These are phyloP conservation scores for Meloidogyne floridensis DNA, from an alignment of 1,140 invertebrate genomes.

Conservation along the genomic window DNA sequence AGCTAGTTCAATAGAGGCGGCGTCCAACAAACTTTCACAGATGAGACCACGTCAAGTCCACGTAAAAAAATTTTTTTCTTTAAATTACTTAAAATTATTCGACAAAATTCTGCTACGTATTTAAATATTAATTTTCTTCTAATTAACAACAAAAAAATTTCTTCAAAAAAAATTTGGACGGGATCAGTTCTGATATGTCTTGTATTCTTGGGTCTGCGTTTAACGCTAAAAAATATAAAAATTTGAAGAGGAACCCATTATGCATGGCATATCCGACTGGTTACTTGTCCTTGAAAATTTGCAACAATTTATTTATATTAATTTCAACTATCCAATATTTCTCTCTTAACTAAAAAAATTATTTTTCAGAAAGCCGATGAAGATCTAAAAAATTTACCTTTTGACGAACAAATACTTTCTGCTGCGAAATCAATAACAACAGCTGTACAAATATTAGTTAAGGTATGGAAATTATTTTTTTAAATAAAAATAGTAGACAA, in stretches of 20 bases:
- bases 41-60: conserved; percentile 76
- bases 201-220: conserved; percentile 64
- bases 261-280: conserved; percentile 62
- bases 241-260: conserved; percentile 45
- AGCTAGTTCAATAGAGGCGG: conserved; percentile 94
- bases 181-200: conserved; percentile 63
- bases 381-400: conserved; percentile 72
- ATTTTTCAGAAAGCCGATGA: conserved; percentile 74
- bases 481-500: conserved; percentile 72
- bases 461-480: conserved; percentile 92
- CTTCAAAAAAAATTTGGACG: not conserved
- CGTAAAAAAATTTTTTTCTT: conserved; percentile 54
- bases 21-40: conserved; percentile 89
- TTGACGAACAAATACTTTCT: conserved; percentile 95
- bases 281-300: conserved; percentile 3
- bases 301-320: not conserved
- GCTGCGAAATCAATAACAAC: conserved; percentile 95
- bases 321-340: not conserved
- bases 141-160: conserved; percentile 28
- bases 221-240: not conserved
- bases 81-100: not conserved
- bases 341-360: not conserved
- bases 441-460: conserved; percentile 90
- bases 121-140: not conserved
- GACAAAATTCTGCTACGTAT: not conserved